Conservation (phyloP, 2,888 invertebrate genomes). For the Tetragonisca angustula region DNA sequence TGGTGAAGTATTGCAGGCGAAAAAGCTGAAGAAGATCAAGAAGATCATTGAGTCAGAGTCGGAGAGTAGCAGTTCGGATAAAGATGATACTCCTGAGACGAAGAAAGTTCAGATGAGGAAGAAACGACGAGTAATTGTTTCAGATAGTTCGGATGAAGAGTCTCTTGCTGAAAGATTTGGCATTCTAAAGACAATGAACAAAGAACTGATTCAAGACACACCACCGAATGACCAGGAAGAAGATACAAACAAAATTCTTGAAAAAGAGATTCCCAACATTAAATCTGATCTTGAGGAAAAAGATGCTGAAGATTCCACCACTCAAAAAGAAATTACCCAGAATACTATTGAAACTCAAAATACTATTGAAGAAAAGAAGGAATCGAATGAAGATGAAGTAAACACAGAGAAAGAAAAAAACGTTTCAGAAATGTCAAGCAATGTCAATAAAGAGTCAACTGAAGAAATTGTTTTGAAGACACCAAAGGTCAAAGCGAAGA, state of each 20-base stretch:
- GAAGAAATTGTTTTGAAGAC: conserved; percentile 52
- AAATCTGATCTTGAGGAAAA: not conserved
- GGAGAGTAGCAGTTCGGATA: conserved; percentile 81
- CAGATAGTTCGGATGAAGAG: conserved; percentile 79
- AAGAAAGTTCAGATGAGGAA: conserved; percentile 66
- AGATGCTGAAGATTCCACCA: not conserved
- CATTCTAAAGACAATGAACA: conserved; percentile 7
- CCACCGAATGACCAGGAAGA: not conserved
- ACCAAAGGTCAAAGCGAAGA: conserved; percentile 66
- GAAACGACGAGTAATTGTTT: conserved; percentile 75
- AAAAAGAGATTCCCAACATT: not conserved
- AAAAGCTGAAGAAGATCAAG: conserved; percentile 86
- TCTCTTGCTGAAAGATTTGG: conserved; percentile 71
- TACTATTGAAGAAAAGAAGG: not conserved
- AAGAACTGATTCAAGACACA: not conserved
- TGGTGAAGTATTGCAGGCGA: conserved; percentile 74
- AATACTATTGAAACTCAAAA: not conserved
- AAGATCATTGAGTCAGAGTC: conserved; percentile 86
- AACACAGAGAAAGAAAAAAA: not conserved
- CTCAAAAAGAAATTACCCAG: not conserved
- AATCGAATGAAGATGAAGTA: not conserved
- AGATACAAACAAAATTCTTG: not conserved
- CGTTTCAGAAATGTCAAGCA: not conserved
- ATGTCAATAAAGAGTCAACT: not conserved
- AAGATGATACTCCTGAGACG: conserved; percentile 64